Evolutionary conservation across 2,888 invertebrate species (phyloP), one percentile per base, ranked within the genome.

Genomic region (Leucania comma): DNA sequence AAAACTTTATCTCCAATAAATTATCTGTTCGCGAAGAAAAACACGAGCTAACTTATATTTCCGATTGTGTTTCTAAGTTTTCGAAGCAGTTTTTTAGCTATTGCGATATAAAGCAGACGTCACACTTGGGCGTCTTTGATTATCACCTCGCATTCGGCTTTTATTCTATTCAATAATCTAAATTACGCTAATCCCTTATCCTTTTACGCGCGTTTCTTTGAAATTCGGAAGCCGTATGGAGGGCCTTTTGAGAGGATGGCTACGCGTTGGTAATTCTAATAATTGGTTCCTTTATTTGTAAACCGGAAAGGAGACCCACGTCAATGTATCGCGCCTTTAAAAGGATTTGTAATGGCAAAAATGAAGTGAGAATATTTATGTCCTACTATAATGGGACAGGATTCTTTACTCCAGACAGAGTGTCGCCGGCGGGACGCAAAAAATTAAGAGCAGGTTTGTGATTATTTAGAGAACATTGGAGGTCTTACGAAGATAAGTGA

Each of bases 271-370:
- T 91, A 92, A 92, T 91, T 92, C 92, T 92, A 89, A 94, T 95
- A 94, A 95, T 95, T 95, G 95, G 92, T 88, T 91, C 90, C 85
- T 93, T 94, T 93, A 93, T 94, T 88, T 68, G 73, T 84, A 86
- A 87, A 93, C 94, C 94, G 95, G 94, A 95, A 95, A 94, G 93
- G 86, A 85, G 92, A 94, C 94, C 94, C 93, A 92, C 93, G 90
- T 94, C 93, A 93, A 85, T 78, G 89, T 80, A 88, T 88, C 91
- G 90, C 90, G 89, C 89, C 87, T 91, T 78, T 92, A 92, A 95
- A 95, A 89, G 94, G 93, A 94, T 95, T 93, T 93, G 91, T 90
- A 87, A 91, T 91, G 89, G 88, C 88, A 88, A 92, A 92, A 91
- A 91, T 92, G 88, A 89, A 88, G 89, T 88, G 87, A 89, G 89